phyloP scores from a whole-genome alignment of 2,888 invertebrate genomes.

The Tuta absoluta region DNA sequence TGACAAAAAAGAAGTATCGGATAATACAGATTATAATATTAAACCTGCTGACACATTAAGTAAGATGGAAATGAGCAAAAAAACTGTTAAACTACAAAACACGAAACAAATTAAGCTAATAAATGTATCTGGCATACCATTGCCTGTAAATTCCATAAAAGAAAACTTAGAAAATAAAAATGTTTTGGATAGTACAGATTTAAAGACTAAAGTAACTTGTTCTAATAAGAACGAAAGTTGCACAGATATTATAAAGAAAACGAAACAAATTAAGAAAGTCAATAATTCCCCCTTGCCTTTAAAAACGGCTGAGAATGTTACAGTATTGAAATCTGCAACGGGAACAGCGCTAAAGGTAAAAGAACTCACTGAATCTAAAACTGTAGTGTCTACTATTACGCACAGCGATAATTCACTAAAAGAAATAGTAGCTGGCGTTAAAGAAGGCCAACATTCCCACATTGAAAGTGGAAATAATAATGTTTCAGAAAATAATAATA shows the following conservation, averaged over 20 bases:
- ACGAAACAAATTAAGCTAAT: neutral
- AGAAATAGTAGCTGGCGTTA: neutral
- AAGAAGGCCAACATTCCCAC: neutral
- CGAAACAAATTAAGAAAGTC: neutral
- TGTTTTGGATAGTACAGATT: neutral
- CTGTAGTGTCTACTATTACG: neutral
- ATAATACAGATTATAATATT: neutral
- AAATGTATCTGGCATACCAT: neutral
- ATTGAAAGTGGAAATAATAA: neutral
- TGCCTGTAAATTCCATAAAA: neutral
- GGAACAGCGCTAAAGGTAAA: neutral
- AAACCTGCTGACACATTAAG: neutral
- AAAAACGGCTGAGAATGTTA: neutral
- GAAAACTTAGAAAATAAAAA: neutral
- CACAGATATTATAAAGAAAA: neutral
- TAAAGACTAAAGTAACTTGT: neutral
- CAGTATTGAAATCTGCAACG: neutral
- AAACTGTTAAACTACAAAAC: neutral
- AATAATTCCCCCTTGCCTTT: neutral
- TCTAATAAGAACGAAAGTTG: neutral
- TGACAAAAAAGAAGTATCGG: neutral
- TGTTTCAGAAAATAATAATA: neutral
- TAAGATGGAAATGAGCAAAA: neutral
- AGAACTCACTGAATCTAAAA: neutral
- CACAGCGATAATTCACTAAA: neutral